Evolutionary conservation across 2,113 vertebrate species (phyloP).

Genomic region (Cynocephalus volans): DNA sequence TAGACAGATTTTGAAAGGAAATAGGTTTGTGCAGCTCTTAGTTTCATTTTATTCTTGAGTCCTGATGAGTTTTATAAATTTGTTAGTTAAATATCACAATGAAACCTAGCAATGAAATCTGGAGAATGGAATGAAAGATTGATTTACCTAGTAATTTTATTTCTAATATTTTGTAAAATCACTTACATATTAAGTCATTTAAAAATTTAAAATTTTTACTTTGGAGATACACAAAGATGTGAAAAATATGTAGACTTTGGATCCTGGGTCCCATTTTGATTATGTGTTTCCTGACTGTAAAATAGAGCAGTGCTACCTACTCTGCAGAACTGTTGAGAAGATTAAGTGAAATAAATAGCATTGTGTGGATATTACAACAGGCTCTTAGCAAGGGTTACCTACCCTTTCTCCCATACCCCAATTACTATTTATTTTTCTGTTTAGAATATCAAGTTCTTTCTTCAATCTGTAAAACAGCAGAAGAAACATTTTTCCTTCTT

Average conservation of each 20-base stretch:
- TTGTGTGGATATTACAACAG: not conserved
- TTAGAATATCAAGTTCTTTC: not conserved
- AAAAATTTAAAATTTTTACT: not conserved
- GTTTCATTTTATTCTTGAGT: slow-evolving; percentile 64
- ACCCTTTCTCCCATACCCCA: not conserved
- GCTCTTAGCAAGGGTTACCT: not conserved
- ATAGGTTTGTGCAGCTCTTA: slow-evolving; percentile 71
- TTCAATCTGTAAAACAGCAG: not conserved
- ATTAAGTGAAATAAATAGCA: not conserved
- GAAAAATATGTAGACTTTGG: not conserved
- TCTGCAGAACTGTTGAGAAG: not conserved
- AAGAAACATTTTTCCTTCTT: not conserved
- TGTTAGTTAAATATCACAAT: slow-evolving; percentile 79
- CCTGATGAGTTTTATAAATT: slow-evolving; percentile 72
- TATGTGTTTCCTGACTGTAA: not conserved
- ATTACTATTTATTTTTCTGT: not conserved
- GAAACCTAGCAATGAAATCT: slow-evolving; percentile 11
- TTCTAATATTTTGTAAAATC: slow-evolving; percentile 19
- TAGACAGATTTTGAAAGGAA: slow-evolving; percentile 79
- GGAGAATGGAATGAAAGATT: not conserved
- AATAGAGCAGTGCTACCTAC: not conserved
- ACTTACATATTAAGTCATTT: not conserved
- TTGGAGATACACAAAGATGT: not conserved
- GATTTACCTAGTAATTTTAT: not conserved
- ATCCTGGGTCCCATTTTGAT: not conserved